Base-by-base conservation (phyloP, 2,888 invertebrate species). In the Uloborus plumipes region DNA sequence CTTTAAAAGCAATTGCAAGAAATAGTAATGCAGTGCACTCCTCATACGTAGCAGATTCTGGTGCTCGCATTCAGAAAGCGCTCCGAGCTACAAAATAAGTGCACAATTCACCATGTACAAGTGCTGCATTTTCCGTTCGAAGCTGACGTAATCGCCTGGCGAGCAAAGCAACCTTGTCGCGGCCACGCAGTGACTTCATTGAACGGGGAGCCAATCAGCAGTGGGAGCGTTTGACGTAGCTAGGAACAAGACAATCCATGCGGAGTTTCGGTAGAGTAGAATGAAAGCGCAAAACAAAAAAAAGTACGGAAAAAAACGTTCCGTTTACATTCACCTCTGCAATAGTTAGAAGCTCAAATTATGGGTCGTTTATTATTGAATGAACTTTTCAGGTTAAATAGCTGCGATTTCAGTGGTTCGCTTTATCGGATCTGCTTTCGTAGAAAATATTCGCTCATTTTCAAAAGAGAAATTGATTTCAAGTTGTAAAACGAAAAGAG, bases 161-260 rank as follows among this genome's bases (percentile, higher is more conserved):
- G 80, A 74, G 62, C 74, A 49, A 75, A 59, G 81, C 75, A 75
- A 81, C 75, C 81, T 75, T 75, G 75, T 58, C 71, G 75, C 75
- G 75, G 75, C 81, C 81, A 81, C 81, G 81, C 81, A 75, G 65
- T 81, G 81, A 81, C 81, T 81, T 81, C 81, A 81, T 81, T 81
- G 81, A 81, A 58, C 64, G 51, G 18, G n/a, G 53, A 50, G 61
- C 81, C 81, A 81, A 81, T 81, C 75, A 81, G 65, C 26, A 26
- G 2, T 26, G 26, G 26, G 26, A 26, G 26, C 31, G 39, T 11
- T 18, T n/a, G 22, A 51, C 51, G 71, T 71, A 70, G 77, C 70
- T 78, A 49, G 67, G 50, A 73, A 73, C 72, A 78, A 72, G 66
- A 55, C 61, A 73, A 73, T 61, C 59, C 67, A 66, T 79, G 16